Base-by-base conservation (phyloP, 2,888 invertebrate species). In the Syrphus vitripennis region DNA sequence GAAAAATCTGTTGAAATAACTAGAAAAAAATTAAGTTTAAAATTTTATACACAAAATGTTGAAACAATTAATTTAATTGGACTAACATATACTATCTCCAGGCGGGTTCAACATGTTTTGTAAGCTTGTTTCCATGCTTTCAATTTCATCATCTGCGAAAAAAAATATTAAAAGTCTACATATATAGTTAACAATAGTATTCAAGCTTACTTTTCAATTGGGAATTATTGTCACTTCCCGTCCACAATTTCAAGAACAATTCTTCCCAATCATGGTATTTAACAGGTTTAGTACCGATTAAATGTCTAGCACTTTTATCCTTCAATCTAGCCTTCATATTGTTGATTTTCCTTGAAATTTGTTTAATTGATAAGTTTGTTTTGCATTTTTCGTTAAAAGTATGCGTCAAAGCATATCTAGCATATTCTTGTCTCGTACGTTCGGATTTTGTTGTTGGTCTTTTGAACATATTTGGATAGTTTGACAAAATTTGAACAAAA, bases 291-390 rank as follows among this genome's bases (percentile, higher is more conserved):
- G 3, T 6, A 40, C 77, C 50, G 0, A 19, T 10, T 16, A 71
- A 61, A 37, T 71, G 26, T 37, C 40, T 53, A 3, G n/a, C 9
- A 19, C 21, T 61, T 4, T 77, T 77, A 6, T 40, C 29, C n/a
- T 61, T 70, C 9, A 77, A 7, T 61, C 77, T 40, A 0, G 37
- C 6, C 21, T 70, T 77, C 12, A 77, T 70, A 21, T 77, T 70
- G 29, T 50, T 45, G 2, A 78, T 12, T 78, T 71, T 78, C 7
- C 26, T 42, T 42, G 69, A 59, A 61, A 77, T 29, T 61, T 77
- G 69, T 59, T 48, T 34, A 1, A 40, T 26, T 24, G 77, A 50
- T 9, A 77, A 70, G 29, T 77, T 61, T 5, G 37, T 61, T n/a
- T 50, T 10, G 37, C 69, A 70, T 29, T 40, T 50, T n/a, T 19